These are phyloP conservation scores for Brachionus rubens DNA, from an alignment of 1,140 invertebrate genomes.

Conservation along the genomic window DNA sequence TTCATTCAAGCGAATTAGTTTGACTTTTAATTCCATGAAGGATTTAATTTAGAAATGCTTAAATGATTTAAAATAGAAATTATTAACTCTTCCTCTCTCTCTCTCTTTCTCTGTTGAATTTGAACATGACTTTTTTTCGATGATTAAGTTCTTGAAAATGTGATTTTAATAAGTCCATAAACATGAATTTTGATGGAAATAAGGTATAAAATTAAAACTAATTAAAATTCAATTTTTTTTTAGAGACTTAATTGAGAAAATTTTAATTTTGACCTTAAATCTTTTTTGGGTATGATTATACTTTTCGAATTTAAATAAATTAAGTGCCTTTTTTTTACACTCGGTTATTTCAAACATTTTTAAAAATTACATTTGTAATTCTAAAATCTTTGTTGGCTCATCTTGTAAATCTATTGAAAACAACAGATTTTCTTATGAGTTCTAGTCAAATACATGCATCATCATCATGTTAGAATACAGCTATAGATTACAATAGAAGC, in stretches of 20 bases:
- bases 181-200: conserved; percentile 21
- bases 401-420: too few relatives aligned
- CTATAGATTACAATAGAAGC: too few relatives aligned
- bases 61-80: conserved; percentile 10
- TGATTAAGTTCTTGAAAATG: not conserved
- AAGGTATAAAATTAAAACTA: conserved; percentile 26
- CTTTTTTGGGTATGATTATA: not conserved
- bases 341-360: too few relatives aligned
- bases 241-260: not conserved
- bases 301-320: too few relatives aligned
- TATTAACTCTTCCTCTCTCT: not conserved
- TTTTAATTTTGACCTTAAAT: conserved; percentile 21
- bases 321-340: too few relatives aligned
- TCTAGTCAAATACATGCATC: too few relatives aligned
- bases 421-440: too few relatives aligned
- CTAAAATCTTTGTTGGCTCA: too few relatives aligned
- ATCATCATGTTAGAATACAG: too few relatives aligned
- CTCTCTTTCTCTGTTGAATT: not conserved
- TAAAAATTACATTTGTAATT: too few relatives aligned
- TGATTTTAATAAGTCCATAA: conserved; percentile 27
- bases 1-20: not conserved
- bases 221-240: conserved; percentile 41
- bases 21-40: not conserved
- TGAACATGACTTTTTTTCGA: conserved; percentile 21
- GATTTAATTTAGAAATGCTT: conserved; percentile 21